Conservation (phyloP, 2,797 vertebrate species). For the Menidia menidia region DNA sequence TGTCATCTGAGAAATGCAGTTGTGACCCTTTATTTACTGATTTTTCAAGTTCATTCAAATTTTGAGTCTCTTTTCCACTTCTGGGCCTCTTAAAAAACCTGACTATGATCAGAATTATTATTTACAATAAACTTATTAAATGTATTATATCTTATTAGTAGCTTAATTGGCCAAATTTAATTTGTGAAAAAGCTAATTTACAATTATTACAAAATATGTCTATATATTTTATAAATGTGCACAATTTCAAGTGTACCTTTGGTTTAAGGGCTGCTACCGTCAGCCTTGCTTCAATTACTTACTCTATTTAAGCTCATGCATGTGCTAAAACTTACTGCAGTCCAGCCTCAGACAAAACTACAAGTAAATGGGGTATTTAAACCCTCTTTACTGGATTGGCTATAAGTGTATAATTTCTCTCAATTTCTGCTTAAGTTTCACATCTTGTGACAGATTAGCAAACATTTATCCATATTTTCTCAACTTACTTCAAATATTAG, state of each 20-base stretch:
- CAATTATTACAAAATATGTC: no score
- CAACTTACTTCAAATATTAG: neutral
- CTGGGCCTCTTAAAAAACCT: no score
- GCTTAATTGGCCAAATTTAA: no score
- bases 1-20: no score
- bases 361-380: neutral
- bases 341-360: neutral
- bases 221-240: no score
- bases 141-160: no score
- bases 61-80: no score
- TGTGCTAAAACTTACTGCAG: neutral
- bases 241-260: neutral
- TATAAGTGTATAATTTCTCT: neutral
- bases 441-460: conserved; percentile 9
- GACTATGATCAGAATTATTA: no score
- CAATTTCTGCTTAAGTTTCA: neutral
- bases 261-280: neutral
- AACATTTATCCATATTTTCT: neutral
- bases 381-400: neutral
- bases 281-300: neutral
- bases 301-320: neutral
- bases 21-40: no score
- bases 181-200: no score
- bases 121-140: no score
- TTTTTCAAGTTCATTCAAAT: no score